phyloP scores from a whole-genome alignment of 2,888 invertebrate genomes.

The Caenorhabditis plicata region DNA sequence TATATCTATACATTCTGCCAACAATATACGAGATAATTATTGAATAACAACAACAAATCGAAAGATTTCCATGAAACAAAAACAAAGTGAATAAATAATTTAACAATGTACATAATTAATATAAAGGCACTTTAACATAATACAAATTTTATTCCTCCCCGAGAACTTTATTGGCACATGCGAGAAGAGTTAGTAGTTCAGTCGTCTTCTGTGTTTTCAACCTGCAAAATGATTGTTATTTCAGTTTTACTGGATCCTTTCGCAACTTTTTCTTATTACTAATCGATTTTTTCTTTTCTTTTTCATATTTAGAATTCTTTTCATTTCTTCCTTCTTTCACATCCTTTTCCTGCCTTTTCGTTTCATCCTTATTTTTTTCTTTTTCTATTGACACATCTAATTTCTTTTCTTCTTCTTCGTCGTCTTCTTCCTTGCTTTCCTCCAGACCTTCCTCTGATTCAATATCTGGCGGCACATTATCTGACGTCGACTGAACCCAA shows the following conservation, averaged over 20 bases:
- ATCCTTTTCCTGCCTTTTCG: no score
- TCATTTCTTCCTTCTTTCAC: no score
- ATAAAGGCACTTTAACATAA: neutral
- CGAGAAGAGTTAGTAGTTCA: slow-evolving; percentile 41
- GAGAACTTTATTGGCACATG: slow-evolving; percentile 39
- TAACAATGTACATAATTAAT: neutral
- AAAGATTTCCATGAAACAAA: slow-evolving; percentile 2
- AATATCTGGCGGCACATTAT: neutral
- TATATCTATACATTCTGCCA: neutral
- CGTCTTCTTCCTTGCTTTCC: neutral
- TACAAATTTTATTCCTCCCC: slow-evolving; percentile 10
- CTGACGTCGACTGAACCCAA: no score
- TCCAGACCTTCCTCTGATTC: neutral
- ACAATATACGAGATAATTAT: no score
- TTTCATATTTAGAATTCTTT: no score
- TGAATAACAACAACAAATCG: neutral
- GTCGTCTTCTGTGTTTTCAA: slow-evolving; percentile 2
- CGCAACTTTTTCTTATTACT: no score
- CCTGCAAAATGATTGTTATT: no score
- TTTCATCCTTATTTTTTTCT: no score
- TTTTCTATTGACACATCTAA: no score
- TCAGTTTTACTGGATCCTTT: no score
- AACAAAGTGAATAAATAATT: neutral
- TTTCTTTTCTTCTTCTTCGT: slow-evolving; percentile 17
- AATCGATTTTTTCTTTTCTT: slow-evolving; percentile 4